phyloP scores from a whole-genome alignment of 2,113 vertebrate species.

The Thunnus thynnus region DNA sequence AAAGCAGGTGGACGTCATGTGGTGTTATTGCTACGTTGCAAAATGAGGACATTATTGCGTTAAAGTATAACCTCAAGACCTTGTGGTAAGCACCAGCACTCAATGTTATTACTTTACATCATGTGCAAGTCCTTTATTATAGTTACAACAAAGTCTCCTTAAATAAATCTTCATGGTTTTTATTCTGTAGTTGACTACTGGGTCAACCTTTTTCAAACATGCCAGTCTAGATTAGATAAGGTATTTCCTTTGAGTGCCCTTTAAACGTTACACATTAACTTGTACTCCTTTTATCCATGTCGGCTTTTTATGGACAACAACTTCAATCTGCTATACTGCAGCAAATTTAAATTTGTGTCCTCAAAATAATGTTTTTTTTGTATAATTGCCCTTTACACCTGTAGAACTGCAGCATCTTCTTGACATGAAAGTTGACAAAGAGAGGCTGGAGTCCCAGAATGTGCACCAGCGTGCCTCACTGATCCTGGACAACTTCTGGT shows the following conservation, averaged over 20 bases:
- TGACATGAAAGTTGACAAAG: constrained; percentile 82
- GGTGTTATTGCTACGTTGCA: constrained; percentile 9
- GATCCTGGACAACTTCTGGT: constrained; percentile 94
- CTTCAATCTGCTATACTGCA: not conserved
- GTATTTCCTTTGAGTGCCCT: constrained; percentile 17
- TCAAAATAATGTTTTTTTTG: not conserved
- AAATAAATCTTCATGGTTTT: not conserved
- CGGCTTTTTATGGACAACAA: not conserved
- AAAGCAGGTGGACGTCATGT: constrained; percentile 14
- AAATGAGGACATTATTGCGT: not conserved
- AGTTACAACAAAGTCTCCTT: not conserved
- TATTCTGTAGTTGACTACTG: constrained; percentile 4
- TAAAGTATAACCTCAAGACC: constrained; percentile 2
- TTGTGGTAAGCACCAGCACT: not conserved
- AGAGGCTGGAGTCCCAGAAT: constrained; percentile 86
- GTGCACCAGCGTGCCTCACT: constrained; percentile 90
- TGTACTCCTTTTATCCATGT: not conserved
- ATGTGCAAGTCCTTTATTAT: not conserved
- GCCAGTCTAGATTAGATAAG: constrained; percentile 62
- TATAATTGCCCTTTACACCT: not conserved
- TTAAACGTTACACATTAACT: constrained; percentile 62
- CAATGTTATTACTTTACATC: not conserved
- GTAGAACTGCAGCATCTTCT: constrained; percentile 84
- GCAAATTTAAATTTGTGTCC: not conserved
- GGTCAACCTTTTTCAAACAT: constrained; percentile 41